These are phyloP conservation scores for Falco cherrug DNA, from an alignment of 2,797 vertebrate genomes.

Conservation along the genomic window DNA sequence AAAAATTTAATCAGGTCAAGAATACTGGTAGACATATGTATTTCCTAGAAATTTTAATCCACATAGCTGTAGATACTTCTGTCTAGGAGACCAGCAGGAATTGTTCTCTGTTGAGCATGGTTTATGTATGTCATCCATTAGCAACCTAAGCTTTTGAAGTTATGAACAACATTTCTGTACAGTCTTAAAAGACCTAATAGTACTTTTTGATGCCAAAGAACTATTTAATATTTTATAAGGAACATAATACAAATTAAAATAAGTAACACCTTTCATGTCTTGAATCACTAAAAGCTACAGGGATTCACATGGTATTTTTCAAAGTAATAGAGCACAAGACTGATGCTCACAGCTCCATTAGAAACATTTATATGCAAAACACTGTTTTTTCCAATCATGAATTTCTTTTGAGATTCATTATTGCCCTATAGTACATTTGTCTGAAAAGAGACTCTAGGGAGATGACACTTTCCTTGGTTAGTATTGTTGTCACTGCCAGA, in stretches of 20 bases:
- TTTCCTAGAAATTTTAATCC: background rate
- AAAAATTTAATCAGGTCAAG: background rate
- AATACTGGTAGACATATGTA: background rate
- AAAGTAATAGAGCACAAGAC: background rate
- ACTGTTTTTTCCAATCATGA: conserved; percentile 6
- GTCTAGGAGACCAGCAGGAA: background rate
- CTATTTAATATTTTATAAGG: conserved; percentile 9
- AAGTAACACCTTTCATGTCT: background rate
- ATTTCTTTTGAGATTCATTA: conserved; percentile 57
- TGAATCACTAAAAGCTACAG: conserved; percentile 23
- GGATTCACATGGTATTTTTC: conserved; percentile 19
- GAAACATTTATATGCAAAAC: conserved; percentile 57
- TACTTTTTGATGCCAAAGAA: background rate
- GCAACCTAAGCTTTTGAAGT: background rate
- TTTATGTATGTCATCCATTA: background rate
- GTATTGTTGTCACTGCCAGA: conserved; percentile 53
- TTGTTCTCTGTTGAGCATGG: background rate
- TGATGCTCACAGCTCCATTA: conserved; percentile 9
- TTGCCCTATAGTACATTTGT: conserved; percentile 9
- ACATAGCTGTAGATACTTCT: background rate
- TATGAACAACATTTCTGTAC: background rate
- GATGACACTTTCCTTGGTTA: conserved; percentile 40
- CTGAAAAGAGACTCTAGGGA: conserved; percentile 26
- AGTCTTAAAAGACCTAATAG: background rate
- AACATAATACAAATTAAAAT: conserved; percentile 25